Conservation (phyloP, 2,888 invertebrate genomes). For the Cantharis flavilabris region DNA sequence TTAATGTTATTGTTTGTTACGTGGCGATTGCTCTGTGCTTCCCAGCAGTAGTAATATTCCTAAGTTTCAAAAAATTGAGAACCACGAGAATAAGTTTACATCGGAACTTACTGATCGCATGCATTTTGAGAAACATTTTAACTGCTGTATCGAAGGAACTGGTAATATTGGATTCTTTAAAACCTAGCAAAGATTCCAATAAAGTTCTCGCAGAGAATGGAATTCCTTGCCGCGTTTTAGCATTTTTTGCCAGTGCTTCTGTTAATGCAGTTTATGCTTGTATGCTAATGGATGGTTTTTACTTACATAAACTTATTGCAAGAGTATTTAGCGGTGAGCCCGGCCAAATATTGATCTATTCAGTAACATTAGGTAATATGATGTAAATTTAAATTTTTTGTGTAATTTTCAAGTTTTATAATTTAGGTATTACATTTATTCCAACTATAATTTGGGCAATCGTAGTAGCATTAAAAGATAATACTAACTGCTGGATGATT, state of each 20-base stretch:
- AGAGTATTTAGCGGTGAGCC: conserved; percentile 65
- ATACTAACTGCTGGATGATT: conserved; percentile 67
- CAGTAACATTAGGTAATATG: conserved; percentile 55
- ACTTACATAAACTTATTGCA: conserved; percentile 69
- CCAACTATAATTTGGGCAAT: conserved; percentile 64
- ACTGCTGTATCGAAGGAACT: conserved; percentile 62
- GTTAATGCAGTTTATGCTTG: conserved; percentile 68
- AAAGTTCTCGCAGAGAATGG: conserved; percentile 59
- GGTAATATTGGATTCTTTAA: conserved; percentile 64
- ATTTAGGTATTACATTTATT: conserved; percentile 54
- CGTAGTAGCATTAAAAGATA: conserved; percentile 57
- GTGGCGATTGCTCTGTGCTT: conserved; percentile 60
- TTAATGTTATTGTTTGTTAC: conserved; percentile 60
- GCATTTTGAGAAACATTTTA: conserved; percentile 62
- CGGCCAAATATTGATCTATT: conserved; percentile 58
- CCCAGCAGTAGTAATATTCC: conserved; percentile 64
- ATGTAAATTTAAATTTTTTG: neutral
- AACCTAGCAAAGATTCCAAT: conserved; percentile 52
- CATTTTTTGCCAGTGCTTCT: conserved; percentile 60
- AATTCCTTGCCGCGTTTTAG: conserved; percentile 60
- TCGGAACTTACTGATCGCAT: conserved; percentile 64
- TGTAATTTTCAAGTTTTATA: conserved; percentile 16
- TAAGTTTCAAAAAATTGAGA: conserved; percentile 60
- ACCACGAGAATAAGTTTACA: conserved; percentile 59
- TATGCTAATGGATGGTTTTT: conserved; percentile 70